phyloP scores from a whole-genome alignment of 1,140 invertebrate species.

The Ceratina calcarata region DNA sequence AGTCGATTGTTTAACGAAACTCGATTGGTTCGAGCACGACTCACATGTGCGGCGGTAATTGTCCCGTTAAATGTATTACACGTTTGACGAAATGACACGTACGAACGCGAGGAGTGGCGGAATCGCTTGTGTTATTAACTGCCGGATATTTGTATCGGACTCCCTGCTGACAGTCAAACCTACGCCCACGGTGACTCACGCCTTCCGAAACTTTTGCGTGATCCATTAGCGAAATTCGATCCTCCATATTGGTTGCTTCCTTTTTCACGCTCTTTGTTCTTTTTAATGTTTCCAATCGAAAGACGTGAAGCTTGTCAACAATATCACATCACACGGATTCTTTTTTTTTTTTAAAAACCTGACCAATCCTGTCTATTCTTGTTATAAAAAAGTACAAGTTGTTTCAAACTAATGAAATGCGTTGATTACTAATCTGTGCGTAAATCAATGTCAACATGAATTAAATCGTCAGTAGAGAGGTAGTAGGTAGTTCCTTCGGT shows the following conservation, averaged over 20 bases:
- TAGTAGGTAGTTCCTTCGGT: no score
- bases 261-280: not conserved
- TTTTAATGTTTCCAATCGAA: not conserved
- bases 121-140: conserved; percentile 44
- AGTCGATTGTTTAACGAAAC: not conserved
- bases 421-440: no score
- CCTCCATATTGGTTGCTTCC: conserved; percentile 5
- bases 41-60: not conserved
- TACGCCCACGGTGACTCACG: conserved; percentile 50
- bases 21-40: not conserved
- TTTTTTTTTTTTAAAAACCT: no score
- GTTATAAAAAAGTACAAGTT: no score
- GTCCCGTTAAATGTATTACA: not conserved
- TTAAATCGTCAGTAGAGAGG: no score
- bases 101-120: not conserved
- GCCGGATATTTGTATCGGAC: conserved; percentile 48
- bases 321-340: not conserved
- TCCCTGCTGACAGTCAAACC: conserved; percentile 39
- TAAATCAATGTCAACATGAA: no score
- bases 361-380: no score
- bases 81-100: conserved; percentile 14
- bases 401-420: no score
- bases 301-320: not conserved
- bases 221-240: conserved; percentile 65
- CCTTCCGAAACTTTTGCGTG: conserved; percentile 56